Evolutionary conservation across 2,797 vertebrate genomes (phyloP).

Genomic region (Tamandua tetradactyla): DNA sequence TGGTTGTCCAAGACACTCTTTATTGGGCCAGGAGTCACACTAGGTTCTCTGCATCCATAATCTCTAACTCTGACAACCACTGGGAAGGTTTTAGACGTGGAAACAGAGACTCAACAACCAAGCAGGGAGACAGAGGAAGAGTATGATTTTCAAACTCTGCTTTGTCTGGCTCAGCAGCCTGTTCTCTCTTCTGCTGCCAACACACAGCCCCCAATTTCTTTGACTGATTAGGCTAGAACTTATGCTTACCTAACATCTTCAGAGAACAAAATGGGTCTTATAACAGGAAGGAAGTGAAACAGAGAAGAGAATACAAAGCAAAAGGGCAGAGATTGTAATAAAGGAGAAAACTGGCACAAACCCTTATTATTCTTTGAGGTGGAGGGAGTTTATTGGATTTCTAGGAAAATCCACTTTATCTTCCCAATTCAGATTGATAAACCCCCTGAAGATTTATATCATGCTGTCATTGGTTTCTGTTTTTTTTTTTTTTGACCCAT

Average conservation of each 20-base stretch:
- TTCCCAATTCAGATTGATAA: constrained; percentile 75
- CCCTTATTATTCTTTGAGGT: constrained; percentile 64
- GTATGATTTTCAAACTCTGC: neutral
- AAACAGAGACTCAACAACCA: neutral
- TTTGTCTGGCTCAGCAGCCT: neutral
- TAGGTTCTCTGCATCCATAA: neutral
- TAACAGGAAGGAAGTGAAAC: constrained; percentile 31
- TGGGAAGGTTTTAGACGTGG: neutral
- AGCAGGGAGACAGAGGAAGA: neutral
- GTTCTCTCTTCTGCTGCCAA: neutral
- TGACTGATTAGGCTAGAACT: constrained; percentile 13
- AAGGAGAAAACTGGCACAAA: constrained; percentile 59
- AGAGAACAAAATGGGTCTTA: constrained; percentile 45
- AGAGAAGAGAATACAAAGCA: neutral
- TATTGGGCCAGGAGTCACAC: neutral
- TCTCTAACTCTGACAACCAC: neutral
- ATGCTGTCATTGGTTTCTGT: constrained; percentile 63
- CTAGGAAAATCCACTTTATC: constrained; percentile 76
- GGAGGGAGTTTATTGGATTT: constrained; percentile 76
- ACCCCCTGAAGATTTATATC: constrained; percentile 72
- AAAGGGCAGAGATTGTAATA: constrained; percentile 42
- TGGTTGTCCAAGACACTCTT: neutral
- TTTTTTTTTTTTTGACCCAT: constrained; percentile 67
- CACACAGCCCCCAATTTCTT: neutral
- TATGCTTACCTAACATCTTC: neutral